Base-by-base conservation (phyloP, 2,797 vertebrate species). In the Alosa sapidissima region DNA sequence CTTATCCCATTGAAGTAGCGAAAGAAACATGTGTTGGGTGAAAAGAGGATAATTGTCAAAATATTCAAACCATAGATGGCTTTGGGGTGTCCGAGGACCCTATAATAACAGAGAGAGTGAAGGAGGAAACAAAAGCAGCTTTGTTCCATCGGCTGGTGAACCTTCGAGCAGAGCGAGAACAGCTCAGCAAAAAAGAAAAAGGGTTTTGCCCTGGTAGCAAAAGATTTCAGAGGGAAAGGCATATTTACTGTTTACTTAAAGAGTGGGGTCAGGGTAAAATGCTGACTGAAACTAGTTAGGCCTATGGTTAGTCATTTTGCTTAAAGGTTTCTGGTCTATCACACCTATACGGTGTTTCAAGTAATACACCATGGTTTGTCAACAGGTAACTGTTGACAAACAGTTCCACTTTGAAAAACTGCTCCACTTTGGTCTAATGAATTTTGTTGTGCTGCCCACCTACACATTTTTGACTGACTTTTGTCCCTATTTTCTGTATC, bases 131-230 rank as follows among this genome's bases (percentile, higher is more conserved):
- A 78, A 78, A 78, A 47, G 72, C 72, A 78, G 36, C 72, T 78
- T 78, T 78, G 72, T 78, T 19, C 72, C 19, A 47, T 78, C 72
- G 47, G 41, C 41, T 47, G 16, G 72, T 78, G 72, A 78, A 78
- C 72, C 72, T 78, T 78, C 72, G 72, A 78, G 72, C 72, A 45
- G 72, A 78, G 41, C 4, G 72, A 78, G 33, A 47, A 78, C 72
- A 78, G 72, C 36, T 78, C 72, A 78, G 72, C 72, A 78, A 78
- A 78, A 78, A 78, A 78, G 41, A 7, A 47, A 47, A 78, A 78
- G 36, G 72, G 41, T 45, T 78, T 78, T 78, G 72, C 4, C 8
- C 0, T 21, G 41, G 7, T 52, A 33, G 5, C 7, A 13, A 36
- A 51, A 33, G n/a, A 72, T 72, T 1, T 83, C 5, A 81, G 65